Evolutionary conservation across 1,140 invertebrate genomes (phyloP), one percentile per base, ranked within the genome.

Genomic region (Fopius arisanus): DNA sequence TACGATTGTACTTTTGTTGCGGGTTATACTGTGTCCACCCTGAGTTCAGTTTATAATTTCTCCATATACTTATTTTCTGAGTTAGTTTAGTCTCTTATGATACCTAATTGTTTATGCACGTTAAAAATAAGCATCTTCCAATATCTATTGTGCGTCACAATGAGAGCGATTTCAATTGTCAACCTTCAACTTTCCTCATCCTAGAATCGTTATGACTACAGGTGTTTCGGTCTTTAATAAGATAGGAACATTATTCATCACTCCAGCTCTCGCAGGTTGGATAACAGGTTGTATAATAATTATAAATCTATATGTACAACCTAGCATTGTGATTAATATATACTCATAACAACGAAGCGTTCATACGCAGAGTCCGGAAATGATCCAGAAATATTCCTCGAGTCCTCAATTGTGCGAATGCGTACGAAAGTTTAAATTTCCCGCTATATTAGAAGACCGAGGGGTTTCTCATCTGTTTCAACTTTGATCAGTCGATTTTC

Each of bases 1-100:
- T 87, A 86, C 81, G 84, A 88, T 88, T 88, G 87, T 88, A 88
- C 87, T 88, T 84, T 84, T 79, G 83, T 87, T 87, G 67, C 82
- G 82, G 82, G 81, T 86, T 86, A 84, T 84, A 84, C 82, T 87
- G 85, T 78, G 75, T 83, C 76, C 81, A 84, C 87, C 87, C 87
- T 88, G 87, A 87, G 86, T 86, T 87, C 51, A 79, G 31, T 67
- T 73, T 48, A 21, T 29, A 62, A 72, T 63, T 75, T 68, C 33
- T 68, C 43, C 67, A 37, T 67, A 68, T 74, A 74, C 43, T 48
- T 19, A 48, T 48, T 43, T 40, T 59, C 28, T 72, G 14, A 19
- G 43, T 48, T 48, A 4, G n/a, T 48, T 19, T 5, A 19, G 43
- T 69, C 0, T 29, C 29, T 43, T 70, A 28, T 7, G 37, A 59